These are phyloP conservation scores for Gymnodraco acuticeps DNA, from an alignment of 2,797 vertebrate genomes.

Conservation along the genomic window DNA sequence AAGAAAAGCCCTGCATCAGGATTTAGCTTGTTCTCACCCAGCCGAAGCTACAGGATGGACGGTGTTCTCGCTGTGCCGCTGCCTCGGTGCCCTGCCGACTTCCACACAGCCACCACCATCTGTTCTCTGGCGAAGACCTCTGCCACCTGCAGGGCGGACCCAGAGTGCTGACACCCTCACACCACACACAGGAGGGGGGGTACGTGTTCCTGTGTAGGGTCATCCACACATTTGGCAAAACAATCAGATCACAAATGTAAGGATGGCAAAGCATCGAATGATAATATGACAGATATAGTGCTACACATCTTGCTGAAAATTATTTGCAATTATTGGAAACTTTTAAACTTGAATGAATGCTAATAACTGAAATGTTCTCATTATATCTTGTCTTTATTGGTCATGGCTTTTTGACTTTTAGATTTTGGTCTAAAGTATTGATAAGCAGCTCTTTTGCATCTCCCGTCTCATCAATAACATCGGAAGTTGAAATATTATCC, in stretches of 20 bases:
- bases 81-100: constrained; percentile 63
- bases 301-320: not conserved
- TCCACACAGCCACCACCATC: constrained; percentile 74
- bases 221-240: constrained; percentile 34
- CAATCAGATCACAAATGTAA: constrained; percentile 9
- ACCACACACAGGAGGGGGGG: constrained; percentile 50
- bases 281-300: not conserved
- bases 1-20: constrained; percentile 68
- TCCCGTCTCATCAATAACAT: not conserved
- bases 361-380: too few species aligned
- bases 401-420: too few species aligned
- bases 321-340: not conserved
- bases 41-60: constrained; percentile 59
- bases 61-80: constrained; percentile 55
- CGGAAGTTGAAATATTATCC: not conserved
- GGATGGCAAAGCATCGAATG: not conserved
- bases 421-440: too few species aligned
- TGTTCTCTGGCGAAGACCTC: constrained; percentile 74
- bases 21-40: constrained; percentile 66
- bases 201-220: constrained; percentile 22
- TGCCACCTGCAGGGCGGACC: constrained; percentile 46
- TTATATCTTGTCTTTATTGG: too few species aligned
- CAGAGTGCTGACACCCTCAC: constrained; percentile 76
- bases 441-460: not conserved
- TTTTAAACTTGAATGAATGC: too few species aligned